Evolutionary conservation across 2,888 invertebrate species (phyloP).

Genomic region (Eubasilissa splendida): DNA sequence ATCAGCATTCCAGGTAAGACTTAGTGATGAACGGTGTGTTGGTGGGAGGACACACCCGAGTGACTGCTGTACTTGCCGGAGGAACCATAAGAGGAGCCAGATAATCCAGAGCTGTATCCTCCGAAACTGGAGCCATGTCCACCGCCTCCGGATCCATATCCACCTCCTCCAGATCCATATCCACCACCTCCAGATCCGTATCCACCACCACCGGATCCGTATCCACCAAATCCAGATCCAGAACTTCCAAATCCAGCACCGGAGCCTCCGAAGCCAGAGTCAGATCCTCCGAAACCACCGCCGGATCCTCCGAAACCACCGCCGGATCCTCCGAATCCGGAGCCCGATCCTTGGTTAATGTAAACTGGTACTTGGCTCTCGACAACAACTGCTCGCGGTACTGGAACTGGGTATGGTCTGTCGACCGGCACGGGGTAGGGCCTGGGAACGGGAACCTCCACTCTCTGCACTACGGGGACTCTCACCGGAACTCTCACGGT

Average conservation of each 20-base stretch:
- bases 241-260: constrained; percentile 17
- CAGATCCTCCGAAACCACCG: constrained; percentile 16
- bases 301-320: constrained; percentile 5
- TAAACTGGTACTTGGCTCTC: constrained; percentile 70
- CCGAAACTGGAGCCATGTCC: constrained; percentile 60
- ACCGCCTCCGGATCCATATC: constrained; percentile 62
- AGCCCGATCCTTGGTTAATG: constrained; percentile 33
- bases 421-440: constrained; percentile 72
- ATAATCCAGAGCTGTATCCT: constrained; percentile 11
- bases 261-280: constrained; percentile 11
- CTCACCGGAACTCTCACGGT: constrained; percentile 53
- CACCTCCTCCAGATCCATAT: constrained; percentile 62
- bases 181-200: constrained; percentile 19
- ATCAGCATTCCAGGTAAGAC: background rate
- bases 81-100: background rate
- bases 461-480: constrained; percentile 53
- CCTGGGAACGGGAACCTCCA: constrained; percentile 59
- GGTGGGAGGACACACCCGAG: constrained; percentile 10
- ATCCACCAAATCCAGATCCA: constrained; percentile 8
- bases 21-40: constrained; percentile 26
- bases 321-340: constrained; percentile 18
- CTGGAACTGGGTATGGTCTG: constrained; percentile 69
- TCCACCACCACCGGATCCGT: constrained; percentile 28
- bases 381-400: constrained; percentile 60
- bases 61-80: constrained; percentile 4